Conservation (phyloP, 2,797 vertebrate genomes). For the Cyprinella venusta region DNA sequence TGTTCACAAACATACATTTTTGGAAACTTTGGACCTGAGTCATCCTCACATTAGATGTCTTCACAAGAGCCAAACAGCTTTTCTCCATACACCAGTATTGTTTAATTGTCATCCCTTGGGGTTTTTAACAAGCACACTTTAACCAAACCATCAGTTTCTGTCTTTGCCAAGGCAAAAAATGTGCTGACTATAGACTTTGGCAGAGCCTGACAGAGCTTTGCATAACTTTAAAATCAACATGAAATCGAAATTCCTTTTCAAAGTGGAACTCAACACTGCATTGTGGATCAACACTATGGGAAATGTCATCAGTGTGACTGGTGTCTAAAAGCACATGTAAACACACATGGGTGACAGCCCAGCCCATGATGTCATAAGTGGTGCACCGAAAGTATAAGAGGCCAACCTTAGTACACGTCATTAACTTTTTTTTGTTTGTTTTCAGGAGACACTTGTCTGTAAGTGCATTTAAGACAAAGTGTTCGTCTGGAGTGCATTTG, state of each 20-base stretch:
- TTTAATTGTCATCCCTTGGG: conserved; percentile 54
- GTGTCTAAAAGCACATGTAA: neutral
- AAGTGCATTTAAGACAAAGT: too few species aligned
- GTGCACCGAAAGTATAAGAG: too few species aligned
- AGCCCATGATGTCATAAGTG: too few species aligned
- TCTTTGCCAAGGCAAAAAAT: conserved; percentile 59
- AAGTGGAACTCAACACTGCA: neutral
- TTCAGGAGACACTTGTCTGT: too few species aligned
- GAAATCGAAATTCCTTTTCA: neutral
- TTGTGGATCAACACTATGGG: neutral
- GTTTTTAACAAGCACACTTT: conserved; percentile 54
- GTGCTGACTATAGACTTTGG: conserved; percentile 60
- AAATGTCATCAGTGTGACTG: neutral
- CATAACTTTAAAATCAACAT: neutral
- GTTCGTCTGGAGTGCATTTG: too few species aligned
- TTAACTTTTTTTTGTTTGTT: too few species aligned
- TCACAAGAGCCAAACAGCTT: conserved; percentile 57
- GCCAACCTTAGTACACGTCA: too few species aligned
- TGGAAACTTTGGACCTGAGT: conserved; percentile 39
- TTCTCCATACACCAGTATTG: conserved; percentile 62
- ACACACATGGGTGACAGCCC: neutral
- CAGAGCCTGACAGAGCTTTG: conserved; percentile 11
- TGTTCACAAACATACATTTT: conserved; percentile 63
- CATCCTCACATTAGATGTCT: neutral
- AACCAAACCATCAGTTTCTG: conserved; percentile 55